A percentile compares a stretch with the other conserved stretches of the same genome.
Evolutionary conservation across 2,888 invertebrate genomes (phyloP).

Genomic region (Keiferia lycopersicella): DNA sequence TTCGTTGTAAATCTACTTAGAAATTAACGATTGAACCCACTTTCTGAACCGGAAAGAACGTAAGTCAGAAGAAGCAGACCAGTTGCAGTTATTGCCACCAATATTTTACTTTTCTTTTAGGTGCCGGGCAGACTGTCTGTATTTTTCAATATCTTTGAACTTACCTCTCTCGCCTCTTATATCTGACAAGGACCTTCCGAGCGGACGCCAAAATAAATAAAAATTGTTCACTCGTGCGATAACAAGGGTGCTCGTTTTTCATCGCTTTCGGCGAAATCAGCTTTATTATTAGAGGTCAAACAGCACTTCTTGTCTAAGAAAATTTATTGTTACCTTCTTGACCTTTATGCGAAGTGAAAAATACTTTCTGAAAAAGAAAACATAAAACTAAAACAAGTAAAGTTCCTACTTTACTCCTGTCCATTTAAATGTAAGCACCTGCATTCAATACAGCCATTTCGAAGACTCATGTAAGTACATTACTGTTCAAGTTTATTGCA

Average conservation of each 20-base stretch:
- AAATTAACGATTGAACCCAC: too few species aligned
- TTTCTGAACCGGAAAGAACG: background rate
- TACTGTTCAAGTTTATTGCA: too few species aligned
- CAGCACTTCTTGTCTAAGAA: background rate
- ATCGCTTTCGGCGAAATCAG: conserved; percentile 5
- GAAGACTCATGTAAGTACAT: too few species aligned
- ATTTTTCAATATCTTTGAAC: conserved; percentile 8
- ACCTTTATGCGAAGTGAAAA: background rate
- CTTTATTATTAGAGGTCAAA: conserved; percentile 6
- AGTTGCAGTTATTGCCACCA: background rate
- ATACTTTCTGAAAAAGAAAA: background rate
- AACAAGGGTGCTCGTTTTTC: conserved; percentile 8
- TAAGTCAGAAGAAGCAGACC: too few species aligned
- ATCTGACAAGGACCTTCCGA: conserved; percentile 8
- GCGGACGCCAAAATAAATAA: conserved; percentile 5
- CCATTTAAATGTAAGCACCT: too few species aligned
- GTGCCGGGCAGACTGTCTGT: background rate
- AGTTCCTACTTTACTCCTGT: too few species aligned
- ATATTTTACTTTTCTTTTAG: background rate
- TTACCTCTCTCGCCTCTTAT: background rate
- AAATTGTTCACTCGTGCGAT: conserved; percentile 7
- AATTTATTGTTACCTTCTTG: conserved; percentile 4
- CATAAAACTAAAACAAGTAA: background rate
- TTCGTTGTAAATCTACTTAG: too few species aligned
- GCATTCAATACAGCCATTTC: too few species aligned